Percentiles rank a stretch among this genome's conserved stretches.
Evolutionary conservation across 2,113 vertebrate species (phyloP).

Genomic region (Rhagologus leucostigma): DNA sequence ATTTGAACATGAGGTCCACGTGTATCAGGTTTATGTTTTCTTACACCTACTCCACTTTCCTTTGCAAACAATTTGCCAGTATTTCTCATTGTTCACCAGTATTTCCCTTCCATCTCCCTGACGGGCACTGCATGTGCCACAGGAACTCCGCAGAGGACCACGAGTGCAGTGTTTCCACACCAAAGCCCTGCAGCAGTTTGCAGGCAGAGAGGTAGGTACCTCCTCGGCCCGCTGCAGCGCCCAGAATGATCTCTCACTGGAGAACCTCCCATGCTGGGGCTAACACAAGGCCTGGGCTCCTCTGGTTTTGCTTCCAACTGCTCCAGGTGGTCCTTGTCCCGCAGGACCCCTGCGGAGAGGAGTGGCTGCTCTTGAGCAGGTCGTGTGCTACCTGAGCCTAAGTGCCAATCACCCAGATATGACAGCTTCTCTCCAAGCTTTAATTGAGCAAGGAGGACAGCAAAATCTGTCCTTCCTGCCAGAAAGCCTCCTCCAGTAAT

Average conservation of each 20-base stretch:
- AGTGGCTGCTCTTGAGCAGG: not conserved
- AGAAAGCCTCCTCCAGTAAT: not conserved
- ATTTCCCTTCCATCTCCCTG: not conserved
- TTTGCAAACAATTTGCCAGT: not conserved
- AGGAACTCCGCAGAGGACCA: not conserved
- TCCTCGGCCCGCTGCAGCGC: not conserved
- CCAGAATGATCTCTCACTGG: not conserved
- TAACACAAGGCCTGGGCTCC: not conserved
- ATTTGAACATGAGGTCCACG: not conserved
- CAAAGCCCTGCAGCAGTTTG: not conserved
- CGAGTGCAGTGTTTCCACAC: not conserved
- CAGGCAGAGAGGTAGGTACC: not conserved
- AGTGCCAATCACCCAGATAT: not conserved
- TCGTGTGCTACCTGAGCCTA: accelerated
- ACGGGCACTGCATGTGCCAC: not conserved
- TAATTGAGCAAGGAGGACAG: not conserved
- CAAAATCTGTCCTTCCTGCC: not conserved
- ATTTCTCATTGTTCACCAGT: not conserved
- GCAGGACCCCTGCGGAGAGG: not conserved
- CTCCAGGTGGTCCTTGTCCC: accelerated
- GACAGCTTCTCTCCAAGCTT: not conserved
- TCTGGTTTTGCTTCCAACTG: not conserved
- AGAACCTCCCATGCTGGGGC: not conserved
- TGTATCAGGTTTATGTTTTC: not conserved
- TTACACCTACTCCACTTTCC: not conserved